phyloP scores from a whole-genome alignment of 1,140 invertebrate genomes.

The Olivierus martensii region DNA sequence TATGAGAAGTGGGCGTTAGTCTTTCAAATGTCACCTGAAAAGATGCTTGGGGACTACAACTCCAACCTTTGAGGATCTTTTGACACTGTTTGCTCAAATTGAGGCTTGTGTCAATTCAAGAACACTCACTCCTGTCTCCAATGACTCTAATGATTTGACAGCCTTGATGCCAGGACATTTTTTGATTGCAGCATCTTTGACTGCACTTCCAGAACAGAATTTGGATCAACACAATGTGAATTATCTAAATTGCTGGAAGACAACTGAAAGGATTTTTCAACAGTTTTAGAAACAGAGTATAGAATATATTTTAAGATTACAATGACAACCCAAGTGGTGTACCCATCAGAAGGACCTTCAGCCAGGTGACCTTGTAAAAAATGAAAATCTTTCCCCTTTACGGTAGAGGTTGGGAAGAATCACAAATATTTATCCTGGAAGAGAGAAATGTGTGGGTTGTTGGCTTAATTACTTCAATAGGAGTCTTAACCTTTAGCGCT shows the following conservation, averaged over 20 bases:
- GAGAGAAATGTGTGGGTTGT: too few relatives aligned
- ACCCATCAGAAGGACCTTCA: too few relatives aligned
- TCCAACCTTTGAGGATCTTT: conserved; percentile 22
- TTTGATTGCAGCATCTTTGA: conserved; percentile 6
- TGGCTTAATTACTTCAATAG: too few relatives aligned
- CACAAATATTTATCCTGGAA: too few relatives aligned
- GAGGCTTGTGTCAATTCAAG: conserved; percentile 27
- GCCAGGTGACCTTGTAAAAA: too few relatives aligned
- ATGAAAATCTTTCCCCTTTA: too few relatives aligned
- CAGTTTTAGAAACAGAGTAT: conserved; percentile 1
- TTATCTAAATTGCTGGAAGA: neutral
- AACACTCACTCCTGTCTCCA: conserved; percentile 21
- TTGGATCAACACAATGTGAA: neutral
- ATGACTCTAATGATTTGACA: conserved; percentile 23
- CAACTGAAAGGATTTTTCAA: neutral
- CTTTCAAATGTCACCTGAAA: conserved; percentile 19
- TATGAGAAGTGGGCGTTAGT: conserved; percentile 13
- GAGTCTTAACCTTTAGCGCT: too few relatives aligned
- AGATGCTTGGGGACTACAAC: conserved; percentile 3
- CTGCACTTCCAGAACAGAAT: neutral
- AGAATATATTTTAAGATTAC: conserved; percentile 3
- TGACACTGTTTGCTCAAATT: conserved; percentile 23
- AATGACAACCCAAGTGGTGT: conserved; percentile 8
- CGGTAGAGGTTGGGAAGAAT: too few relatives aligned
- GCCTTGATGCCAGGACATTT: conserved; percentile 24